phyloP scores from a whole-genome alignment of 2,888 invertebrate genomes.

The Celastrina argiolus region DNA sequence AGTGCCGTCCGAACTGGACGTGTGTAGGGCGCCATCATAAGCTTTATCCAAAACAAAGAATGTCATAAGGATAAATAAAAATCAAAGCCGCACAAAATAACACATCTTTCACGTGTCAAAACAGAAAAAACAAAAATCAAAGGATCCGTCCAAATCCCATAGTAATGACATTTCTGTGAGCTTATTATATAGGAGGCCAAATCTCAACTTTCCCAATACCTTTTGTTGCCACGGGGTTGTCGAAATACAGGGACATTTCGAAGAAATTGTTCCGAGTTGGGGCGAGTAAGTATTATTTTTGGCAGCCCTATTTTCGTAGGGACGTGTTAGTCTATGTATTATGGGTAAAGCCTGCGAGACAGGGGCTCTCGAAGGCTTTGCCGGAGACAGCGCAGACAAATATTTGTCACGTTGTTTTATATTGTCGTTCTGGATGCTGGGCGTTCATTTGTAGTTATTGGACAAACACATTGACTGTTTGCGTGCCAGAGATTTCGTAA shows the following conservation, averaged over 20 bases:
- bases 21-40: too few relatives aligned
- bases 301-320: neutral
- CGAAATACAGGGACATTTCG: neutral
- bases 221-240: slow-evolving; percentile 22
- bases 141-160: slow-evolving; percentile 15
- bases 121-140: slow-evolving; percentile 13
- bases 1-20: too few relatives aligned
- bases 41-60: neutral
- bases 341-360: slow-evolving; percentile 37
- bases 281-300: neutral
- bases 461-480: neutral
- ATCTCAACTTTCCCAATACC: slow-evolving; percentile 25
- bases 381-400: slow-evolving; percentile 49
- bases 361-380: slow-evolving; percentile 56
- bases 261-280: neutral
- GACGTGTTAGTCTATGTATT: slow-evolving; percentile 27
- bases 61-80: neutral
- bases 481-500: neutral
- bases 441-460: neutral
- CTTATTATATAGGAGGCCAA: slow-evolving; percentile 17
- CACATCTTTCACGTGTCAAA: slow-evolving; percentile 10
- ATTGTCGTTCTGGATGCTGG: slow-evolving; percentile 5
- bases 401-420: slow-evolving; percentile 54
- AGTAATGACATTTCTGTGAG: slow-evolving; percentile 19
- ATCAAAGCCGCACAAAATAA: neutral